A percentile compares a stretch with the other conserved stretches of the same genome.
These are phyloP conservation scores for Caenorhabditis sulstoni DNA, from an alignment of 2,888 invertebrate species.

Conservation along the genomic window DNA sequence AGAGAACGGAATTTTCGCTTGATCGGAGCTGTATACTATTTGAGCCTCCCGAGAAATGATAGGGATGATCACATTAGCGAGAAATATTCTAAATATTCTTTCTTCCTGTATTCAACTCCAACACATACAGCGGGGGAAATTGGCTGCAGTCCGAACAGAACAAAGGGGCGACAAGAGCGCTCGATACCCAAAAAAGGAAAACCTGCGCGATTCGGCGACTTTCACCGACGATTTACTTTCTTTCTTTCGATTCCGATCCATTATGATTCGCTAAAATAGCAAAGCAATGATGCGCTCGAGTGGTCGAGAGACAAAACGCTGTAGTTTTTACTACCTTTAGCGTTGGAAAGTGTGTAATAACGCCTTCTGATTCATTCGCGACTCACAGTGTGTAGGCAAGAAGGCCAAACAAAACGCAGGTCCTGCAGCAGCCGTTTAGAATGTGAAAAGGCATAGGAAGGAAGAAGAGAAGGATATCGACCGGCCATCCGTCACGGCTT, in stretches of 20 bases:
- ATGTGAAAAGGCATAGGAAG: constrained; percentile 24
- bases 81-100: too few relatives aligned
- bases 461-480: constrained; percentile 17
- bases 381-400: constrained; percentile 12
- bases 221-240: constrained; percentile 12
- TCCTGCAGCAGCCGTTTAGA: constrained; percentile 19
- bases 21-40: too few relatives aligned
- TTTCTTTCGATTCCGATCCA: not conserved
- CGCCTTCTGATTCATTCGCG: constrained; percentile 15
- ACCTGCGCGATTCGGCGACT: constrained; percentile 5
- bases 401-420: constrained; percentile 6
- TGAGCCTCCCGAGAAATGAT: too few relatives aligned
- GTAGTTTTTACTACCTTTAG: constrained; percentile 8
- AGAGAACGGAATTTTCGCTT: too few relatives aligned
- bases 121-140: too few relatives aligned
- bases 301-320: constrained; percentile 10
- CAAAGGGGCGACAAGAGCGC: too few relatives aligned
- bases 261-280: constrained; percentile 4
- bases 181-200: not conserved
- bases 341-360: constrained; percentile 13
- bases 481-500: constrained; percentile 29
- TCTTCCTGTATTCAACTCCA: too few relatives aligned
- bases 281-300: not conserved
- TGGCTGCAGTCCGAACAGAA: too few relatives aligned
- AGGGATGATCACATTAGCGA: too few relatives aligned